Conservation (phyloP, 1,140 invertebrate species). For the Cydia fagiglandana region DNA sequence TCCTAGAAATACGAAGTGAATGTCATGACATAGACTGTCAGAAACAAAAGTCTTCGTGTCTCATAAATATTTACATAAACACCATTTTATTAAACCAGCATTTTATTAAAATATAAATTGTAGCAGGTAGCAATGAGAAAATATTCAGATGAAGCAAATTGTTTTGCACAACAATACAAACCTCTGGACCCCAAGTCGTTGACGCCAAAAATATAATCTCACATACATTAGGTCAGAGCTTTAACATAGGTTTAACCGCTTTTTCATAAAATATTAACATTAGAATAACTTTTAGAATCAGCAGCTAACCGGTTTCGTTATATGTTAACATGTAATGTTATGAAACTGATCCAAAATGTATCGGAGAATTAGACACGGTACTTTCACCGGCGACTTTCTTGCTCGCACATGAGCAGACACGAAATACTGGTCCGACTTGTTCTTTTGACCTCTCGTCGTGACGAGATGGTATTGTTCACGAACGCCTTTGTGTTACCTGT, state of each 20-base stretch:
- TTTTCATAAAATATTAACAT: slow-evolving; percentile 48
- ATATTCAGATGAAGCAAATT: slow-evolving; percentile 40
- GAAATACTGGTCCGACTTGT: slow-evolving; percentile 57
- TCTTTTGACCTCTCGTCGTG: slow-evolving; percentile 58
- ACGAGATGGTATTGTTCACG: slow-evolving; percentile 51
- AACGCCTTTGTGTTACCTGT: slow-evolving; percentile 50
- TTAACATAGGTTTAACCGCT: slow-evolving; percentile 46
- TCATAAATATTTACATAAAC: not conserved
- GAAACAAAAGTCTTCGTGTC: not conserved
- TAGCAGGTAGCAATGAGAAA: not conserved
- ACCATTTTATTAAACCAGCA: not conserved
- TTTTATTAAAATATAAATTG: not conserved
- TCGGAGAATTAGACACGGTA: slow-evolving; percentile 64
- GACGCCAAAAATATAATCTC: slow-evolving; percentile 53
- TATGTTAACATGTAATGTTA: slow-evolving; percentile 64
- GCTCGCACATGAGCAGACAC: slow-evolving; percentile 40
- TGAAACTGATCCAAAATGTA: slow-evolving; percentile 65
- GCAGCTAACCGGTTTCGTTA: slow-evolving; percentile 63
- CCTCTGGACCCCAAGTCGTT: slow-evolving; percentile 39
- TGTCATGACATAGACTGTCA: too few relatives aligned
- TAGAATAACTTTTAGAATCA: slow-evolving; percentile 52
- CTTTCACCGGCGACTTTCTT: slow-evolving; percentile 74
- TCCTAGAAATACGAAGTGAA: too few relatives aligned
- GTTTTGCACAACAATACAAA: slow-evolving; percentile 52
- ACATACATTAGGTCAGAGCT: slow-evolving; percentile 45